Percentiles rank a stretch among this genome's conserved stretches.
Evolutionary conservation across 2,113 vertebrate genomes (phyloP).

Genomic region (Salvelinus fontinalis): DNA sequence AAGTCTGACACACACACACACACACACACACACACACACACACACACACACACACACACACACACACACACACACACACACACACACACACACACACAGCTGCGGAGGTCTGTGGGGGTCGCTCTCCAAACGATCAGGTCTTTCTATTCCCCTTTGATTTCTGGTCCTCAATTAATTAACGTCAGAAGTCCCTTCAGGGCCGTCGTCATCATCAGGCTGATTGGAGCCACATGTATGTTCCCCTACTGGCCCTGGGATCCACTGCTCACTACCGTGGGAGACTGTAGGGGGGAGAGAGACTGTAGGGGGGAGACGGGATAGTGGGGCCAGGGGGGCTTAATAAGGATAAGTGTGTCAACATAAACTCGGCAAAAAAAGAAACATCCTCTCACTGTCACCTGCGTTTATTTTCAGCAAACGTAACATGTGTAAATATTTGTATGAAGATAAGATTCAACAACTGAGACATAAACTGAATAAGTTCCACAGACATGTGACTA

Average conservation of each 20-base stretch:
- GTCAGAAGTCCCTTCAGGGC: not conserved
- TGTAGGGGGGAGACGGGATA: too few species aligned
- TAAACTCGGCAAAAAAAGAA: too few species aligned
- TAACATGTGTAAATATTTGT: too few species aligned
- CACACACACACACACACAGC: not conserved
- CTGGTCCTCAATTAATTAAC: not conserved
- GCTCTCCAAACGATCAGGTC: not conserved
- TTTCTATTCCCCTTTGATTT: not conserved
- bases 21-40: not conserved
- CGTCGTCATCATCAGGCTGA: not conserved
- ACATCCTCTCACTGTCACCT: too few species aligned
- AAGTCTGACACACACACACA: not conserved
- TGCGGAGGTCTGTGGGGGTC: not conserved
- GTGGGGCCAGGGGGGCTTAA: too few species aligned
- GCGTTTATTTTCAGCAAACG: too few species aligned
- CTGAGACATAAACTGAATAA: too few species aligned
- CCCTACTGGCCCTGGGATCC: not conserved
- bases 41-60: not conserved
- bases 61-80: not conserved
- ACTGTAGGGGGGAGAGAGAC: too few species aligned
- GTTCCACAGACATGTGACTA: too few species aligned
- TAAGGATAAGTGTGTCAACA: too few species aligned
- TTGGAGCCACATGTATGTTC: conserved; percentile 19
- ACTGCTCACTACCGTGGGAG: too few species aligned
- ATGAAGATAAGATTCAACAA: too few species aligned